Conservation (phyloP, 2,113 vertebrate species). For the Mustelus asterias region DNA sequence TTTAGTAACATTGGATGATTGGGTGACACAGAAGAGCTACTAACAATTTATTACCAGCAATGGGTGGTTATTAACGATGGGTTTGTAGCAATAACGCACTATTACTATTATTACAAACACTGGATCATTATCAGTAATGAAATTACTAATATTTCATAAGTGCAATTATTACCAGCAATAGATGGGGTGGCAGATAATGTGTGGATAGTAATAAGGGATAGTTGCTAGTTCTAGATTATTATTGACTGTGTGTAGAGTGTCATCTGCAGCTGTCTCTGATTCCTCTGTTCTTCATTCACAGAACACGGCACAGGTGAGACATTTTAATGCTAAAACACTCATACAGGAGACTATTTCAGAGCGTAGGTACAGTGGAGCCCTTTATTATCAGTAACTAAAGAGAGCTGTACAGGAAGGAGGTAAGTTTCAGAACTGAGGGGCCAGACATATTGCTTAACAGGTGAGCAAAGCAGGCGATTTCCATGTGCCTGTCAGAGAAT, state of each 20-base stretch:
- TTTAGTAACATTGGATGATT: background rate
- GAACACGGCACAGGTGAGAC: slow-evolving; percentile 38
- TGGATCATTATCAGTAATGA: background rate
- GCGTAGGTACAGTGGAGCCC: slow-evolving; percentile 37
- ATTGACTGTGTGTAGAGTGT: background rate
- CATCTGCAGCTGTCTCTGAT: slow-evolving; percentile 23
- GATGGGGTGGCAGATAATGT: background rate
- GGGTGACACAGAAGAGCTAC: background rate
- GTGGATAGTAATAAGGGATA: background rate
- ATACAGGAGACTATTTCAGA: slow-evolving; percentile 26
- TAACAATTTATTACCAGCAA: background rate
- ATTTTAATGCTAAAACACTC: slow-evolving; percentile 35
- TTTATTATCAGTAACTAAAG: slow-evolving; percentile 38
- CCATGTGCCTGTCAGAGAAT: background rate
- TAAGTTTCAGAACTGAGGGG: slow-evolving; percentile 33
- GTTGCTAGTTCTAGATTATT: background rate
- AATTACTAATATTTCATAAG: background rate
- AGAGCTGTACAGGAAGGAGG: slow-evolving; percentile 36
- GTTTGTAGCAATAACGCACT: background rate
- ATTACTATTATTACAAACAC: background rate
- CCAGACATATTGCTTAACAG: slow-evolving; percentile 4
- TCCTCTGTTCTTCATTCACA: slow-evolving; percentile 36
- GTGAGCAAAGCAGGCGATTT: background rate
- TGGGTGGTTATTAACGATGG: background rate
- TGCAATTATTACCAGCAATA: background rate